Evolutionary conservation across 1,140 invertebrate species (phyloP), one percentile per base, ranked within the genome.

Genomic region (Probaryconus sp.): DNA sequence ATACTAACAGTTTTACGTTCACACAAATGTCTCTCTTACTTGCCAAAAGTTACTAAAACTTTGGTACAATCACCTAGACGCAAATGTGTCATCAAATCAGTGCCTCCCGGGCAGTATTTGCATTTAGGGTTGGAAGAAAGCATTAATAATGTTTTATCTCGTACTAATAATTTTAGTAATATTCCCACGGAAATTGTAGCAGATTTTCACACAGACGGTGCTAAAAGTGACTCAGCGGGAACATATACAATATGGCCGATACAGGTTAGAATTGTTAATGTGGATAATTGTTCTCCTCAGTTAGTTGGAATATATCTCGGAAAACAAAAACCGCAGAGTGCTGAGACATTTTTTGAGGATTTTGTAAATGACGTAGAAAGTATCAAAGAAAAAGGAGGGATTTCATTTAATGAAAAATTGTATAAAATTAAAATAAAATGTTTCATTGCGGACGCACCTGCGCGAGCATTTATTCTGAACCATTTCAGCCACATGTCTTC

Each of bases 361-460:
- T 68, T 56, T 17, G 31, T 71, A 0, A 20, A 35, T 10, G 58
- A 71, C 45, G 24, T 35, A 5, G 45, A 53, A n/a, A 7, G 2
- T 21, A 14, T 30, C 20, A n/a, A 33, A 13, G 11, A 47, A 4
- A 38, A 21, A 24, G 48, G 31, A 7, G 63, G 58, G 17, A 56
- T 42, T 9, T 56, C 56, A 35, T 64, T 33, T 18, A 48, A 56
- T n/a, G 38, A 3, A 11, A 24, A 24, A 69, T 38, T 11, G 28
- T 43, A 18, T 9, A n/a, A n/a, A 17, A 9, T 31, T 47, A 5
- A 9, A 9, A 5, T 11, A 47, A 17, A 35, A 40, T 16, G 38
- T 7, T 69, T 69, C 11, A 58, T 69, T 11, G 64, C 24, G 5
- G 64, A 69, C 35, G 64, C 63, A 0, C 50, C 63, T 2, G 53